Conservation (phyloP, 2,113 vertebrate species). For the Notarius lentiginosus region DNA sequence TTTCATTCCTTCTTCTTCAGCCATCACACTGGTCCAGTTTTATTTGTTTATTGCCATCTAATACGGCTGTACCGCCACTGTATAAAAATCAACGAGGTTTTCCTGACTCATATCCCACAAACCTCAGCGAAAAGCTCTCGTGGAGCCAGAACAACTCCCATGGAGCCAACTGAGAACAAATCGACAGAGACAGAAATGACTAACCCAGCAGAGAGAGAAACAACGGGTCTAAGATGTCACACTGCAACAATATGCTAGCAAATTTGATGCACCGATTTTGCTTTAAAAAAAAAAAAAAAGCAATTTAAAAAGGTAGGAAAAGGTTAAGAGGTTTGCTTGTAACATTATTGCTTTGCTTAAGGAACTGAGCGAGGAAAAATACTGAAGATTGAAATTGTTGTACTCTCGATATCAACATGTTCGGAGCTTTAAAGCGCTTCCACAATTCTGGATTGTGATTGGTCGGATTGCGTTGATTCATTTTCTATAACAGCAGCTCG, state of each 20-base stretch:
- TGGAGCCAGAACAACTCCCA: constrained; percentile 3
- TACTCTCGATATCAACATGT: neutral
- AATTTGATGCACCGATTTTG: neutral
- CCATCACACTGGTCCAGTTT: neutral
- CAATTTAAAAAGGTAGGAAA: neutral
- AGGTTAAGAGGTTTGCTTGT: neutral
- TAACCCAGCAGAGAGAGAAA: neutral
- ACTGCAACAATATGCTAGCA: neutral
- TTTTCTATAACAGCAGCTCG: neutral
- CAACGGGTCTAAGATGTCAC: neutral
- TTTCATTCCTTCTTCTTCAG: neutral
- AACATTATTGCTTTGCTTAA: neutral
- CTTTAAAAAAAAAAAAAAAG: neutral
- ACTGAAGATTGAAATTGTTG: neutral
- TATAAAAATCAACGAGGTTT: neutral
- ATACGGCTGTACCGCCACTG: neutral
- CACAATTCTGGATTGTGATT: neutral
- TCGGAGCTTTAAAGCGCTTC: neutral
- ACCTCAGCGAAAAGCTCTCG: neutral
- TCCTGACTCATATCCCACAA: neutral
- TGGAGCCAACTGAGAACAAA: neutral
- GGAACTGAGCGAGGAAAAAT: neutral
- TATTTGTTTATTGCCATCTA: neutral
- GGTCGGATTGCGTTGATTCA: neutral
- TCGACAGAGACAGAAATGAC: neutral